These are phyloP conservation scores for Vulpes ferrilata DNA, from an alignment of 2,113 vertebrate genomes.

Conservation along the genomic window DNA sequence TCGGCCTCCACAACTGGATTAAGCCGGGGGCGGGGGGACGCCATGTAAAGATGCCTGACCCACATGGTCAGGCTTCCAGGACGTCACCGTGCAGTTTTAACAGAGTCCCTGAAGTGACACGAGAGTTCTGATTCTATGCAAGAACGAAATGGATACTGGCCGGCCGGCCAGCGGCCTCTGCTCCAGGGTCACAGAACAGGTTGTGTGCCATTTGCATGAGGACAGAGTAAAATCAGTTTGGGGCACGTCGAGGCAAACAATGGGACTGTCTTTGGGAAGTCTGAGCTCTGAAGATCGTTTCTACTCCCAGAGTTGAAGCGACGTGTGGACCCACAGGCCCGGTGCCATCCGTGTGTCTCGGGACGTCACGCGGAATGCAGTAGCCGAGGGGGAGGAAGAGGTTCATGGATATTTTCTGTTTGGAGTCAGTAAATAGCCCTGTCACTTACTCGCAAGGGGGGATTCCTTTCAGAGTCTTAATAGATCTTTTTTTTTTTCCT, in stretches of 20 bases:
- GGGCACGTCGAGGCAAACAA: not conserved
- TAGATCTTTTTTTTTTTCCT: not conserved
- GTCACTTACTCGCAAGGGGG: slow-evolving; percentile 12
- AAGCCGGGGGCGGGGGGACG: no score
- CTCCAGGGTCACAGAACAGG: not conserved
- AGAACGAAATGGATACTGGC: not conserved
- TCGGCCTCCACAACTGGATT: not conserved
- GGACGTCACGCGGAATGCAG: not conserved
- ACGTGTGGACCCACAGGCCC: not conserved
- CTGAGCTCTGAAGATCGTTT: not conserved
- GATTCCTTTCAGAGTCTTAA: not conserved
- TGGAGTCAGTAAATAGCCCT: slow-evolving; percentile 21
- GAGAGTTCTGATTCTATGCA: not conserved
- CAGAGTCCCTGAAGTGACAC: not conserved
- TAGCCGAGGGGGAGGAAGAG: not conserved
- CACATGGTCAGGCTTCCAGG: not conserved
- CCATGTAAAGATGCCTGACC: not conserved
- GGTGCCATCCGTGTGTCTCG: not conserved
- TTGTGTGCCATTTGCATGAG: not conserved
- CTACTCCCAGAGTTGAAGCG: not conserved
- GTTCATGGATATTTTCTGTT: not conserved
- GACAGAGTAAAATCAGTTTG: not conserved
- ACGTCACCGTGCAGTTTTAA: not conserved
- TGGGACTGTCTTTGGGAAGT: not conserved
- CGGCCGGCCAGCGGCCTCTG: not conserved